Percentiles rank a stretch among this genome's conserved stretches.
phyloP scores from a whole-genome alignment of 2,888 invertebrate species.

The Andrena bucephala region DNA sequence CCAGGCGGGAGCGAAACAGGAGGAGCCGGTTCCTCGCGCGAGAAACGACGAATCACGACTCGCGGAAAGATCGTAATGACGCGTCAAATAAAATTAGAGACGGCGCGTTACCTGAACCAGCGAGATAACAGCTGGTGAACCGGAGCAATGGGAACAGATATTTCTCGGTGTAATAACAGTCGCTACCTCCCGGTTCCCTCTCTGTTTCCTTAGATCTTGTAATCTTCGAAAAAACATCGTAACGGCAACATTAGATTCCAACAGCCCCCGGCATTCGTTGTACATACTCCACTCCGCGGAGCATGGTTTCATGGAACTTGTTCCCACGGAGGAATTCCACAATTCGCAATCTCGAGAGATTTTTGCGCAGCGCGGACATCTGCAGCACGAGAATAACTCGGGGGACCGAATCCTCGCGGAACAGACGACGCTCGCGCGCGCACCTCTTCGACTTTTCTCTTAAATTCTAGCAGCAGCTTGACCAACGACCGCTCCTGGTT shows the following conservation, averaged over 20 bases:
- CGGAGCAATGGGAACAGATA: slow-evolving; percentile 5
- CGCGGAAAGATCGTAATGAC: slow-evolving; percentile 10
- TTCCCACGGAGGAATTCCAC: neutral
- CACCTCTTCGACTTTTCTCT: neutral
- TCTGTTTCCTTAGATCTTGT: neutral
- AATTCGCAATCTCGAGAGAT: neutral
- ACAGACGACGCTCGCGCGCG: neutral
- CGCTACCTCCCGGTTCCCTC: too few relatives aligned
- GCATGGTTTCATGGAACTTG: neutral
- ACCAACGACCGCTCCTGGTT: neutral
- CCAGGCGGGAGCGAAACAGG: neutral
- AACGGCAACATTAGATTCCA: neutral
- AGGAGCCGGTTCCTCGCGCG: too few relatives aligned
- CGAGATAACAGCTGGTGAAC: slow-evolving; percentile 27
- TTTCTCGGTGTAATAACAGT: slow-evolving; percentile 14
- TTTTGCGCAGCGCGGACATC: slow-evolving; percentile 1
- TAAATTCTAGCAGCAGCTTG: slow-evolving; percentile 9
- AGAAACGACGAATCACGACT: neutral
- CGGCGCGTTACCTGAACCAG: neutral
- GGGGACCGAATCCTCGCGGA: neutral
- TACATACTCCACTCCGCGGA: neutral
- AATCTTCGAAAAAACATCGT: slow-evolving; percentile 24
- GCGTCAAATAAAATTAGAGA: slow-evolving; percentile 43
- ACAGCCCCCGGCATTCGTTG: neutral
- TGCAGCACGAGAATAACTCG: neutral